Evolutionary conservation across 2,797 vertebrate genomes (phyloP), one percentile per base, ranked within the genome.

Genomic region (Phalloptychus januarius): DNA sequence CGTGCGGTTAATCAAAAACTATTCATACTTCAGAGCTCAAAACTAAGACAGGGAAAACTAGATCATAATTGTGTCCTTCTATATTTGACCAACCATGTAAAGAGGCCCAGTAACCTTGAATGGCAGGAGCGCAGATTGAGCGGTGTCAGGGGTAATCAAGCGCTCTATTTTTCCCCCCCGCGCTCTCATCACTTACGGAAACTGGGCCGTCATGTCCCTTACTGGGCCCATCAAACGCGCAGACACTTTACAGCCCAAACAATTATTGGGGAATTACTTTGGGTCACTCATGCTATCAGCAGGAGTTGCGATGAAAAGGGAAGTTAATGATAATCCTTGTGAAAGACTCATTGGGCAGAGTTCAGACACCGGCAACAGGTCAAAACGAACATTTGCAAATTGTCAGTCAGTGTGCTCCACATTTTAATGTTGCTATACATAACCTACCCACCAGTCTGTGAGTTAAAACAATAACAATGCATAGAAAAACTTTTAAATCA

Each of bases 91-190:
- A 89, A 83, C 86, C 25, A 79, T 65, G 85, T 81, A 83, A 74
- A 77, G 80, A 85, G 87, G 75, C 91, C 86, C 81, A 83, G 81
- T 94, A 92, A 95, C 93, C 95, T 94, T 94, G 91, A 92, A 83
- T 85, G 89, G 86, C 85, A 88, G 91, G 79, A 91, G 91, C 86
- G 71, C 56, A 42, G 84, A 87, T 87, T 77, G 80, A 91, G 91
- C 84, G 77, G 90, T 89, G 94, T 94, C 93, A 78, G 88, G 94
- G 94, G 94, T 94, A 95, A 95, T 95, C 93, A 95, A 91, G 91
- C 85, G 85, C 90, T 92, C 95, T 95, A 95, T 95, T 95, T 95
- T 94, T 75, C 74, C 56, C 50, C 20, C 85, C 84, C 93, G 48
- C 20, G 48, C 23, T 91, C 90, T 93, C 93, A 95, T 96, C 93